A percentile compares a stretch with the other conserved stretches of the same genome.
Conservation (phyloP, 2,888 invertebrate species). For the Griposia aprilina region DNA sequence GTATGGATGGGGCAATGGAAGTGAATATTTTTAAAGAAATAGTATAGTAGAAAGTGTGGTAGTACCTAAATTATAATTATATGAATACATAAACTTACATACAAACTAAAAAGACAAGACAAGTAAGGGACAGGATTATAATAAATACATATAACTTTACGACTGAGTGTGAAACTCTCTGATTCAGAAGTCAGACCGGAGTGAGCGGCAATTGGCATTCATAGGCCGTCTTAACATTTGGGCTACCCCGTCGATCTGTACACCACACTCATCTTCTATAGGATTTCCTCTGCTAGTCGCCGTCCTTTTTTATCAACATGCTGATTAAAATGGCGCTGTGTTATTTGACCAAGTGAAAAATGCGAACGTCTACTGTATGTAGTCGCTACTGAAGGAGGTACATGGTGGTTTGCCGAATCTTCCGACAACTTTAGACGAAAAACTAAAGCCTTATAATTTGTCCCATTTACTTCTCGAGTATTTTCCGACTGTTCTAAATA, state of each 20-base stretch:
- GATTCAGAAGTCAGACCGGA: too few species aligned
- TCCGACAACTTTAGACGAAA: background rate
- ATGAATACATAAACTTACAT: too few species aligned
- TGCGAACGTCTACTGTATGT: background rate
- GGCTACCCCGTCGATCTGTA: background rate
- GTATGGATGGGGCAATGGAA: too few species aligned
- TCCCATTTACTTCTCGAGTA: background rate
- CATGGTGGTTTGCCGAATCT: background rate
- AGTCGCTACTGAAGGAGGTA: background rate
- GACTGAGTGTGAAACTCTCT: too few species aligned
- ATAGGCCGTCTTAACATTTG: background rate
- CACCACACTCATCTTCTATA: background rate
- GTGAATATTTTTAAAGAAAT: too few species aligned
- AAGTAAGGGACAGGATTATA: background rate
- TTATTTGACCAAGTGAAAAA: background rate
- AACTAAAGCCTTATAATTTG: background rate
- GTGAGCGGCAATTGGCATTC: background rate
- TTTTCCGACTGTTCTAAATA: slow-evolving; percentile 2
- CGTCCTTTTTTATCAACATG: background rate
- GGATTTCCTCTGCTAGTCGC: background rate
- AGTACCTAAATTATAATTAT: too few species aligned
- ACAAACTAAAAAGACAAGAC: too few species aligned
- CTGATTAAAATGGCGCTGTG: background rate
- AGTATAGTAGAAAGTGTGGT: too few species aligned
- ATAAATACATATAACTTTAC: too few species aligned